Evolutionary conservation across 2,797 vertebrate species (phyloP).

Genomic region (Halcyon smyrnensis): DNA sequence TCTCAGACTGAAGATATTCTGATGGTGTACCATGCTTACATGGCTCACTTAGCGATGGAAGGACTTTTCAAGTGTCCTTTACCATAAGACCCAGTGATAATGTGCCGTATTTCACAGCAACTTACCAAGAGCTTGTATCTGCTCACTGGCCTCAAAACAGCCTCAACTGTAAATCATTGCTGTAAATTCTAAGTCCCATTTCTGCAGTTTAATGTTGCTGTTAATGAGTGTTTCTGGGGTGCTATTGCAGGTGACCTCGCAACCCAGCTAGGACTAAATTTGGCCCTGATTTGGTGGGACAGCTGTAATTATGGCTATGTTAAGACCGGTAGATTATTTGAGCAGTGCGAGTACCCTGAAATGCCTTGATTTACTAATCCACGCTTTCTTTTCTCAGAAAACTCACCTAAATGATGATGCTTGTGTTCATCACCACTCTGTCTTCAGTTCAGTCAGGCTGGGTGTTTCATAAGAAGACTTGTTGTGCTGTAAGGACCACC

Average conservation of each 20-base stretch:
- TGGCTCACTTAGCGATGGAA: neutral
- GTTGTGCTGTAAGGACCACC: neutral
- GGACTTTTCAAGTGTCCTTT: neutral
- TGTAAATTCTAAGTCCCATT: neutral
- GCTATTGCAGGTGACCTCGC: neutral
- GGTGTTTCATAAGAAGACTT: neutral
- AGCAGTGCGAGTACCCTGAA: neutral
- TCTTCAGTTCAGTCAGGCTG: neutral
- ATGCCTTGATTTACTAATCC: neutral
- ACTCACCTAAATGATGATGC: neutral
- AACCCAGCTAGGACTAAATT: neutral
- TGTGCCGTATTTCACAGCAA: neutral
- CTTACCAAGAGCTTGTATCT: neutral
- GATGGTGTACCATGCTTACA: neutral
- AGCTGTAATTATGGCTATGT: neutral
- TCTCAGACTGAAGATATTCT: neutral
- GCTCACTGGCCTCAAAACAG: neutral
- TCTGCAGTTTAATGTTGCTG: neutral
- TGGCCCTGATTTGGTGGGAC: neutral
- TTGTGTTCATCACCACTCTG: neutral
- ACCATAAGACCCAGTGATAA: neutral
- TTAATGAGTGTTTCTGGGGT: neutral
- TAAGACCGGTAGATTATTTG: neutral
- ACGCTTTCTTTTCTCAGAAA: neutral
- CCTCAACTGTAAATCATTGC: neutral